A percentile compares a stretch with the other conserved stretches of the same genome.
Conservation (phyloP, 2,888 invertebrate species). For the Agrilus biguttatus region DNA sequence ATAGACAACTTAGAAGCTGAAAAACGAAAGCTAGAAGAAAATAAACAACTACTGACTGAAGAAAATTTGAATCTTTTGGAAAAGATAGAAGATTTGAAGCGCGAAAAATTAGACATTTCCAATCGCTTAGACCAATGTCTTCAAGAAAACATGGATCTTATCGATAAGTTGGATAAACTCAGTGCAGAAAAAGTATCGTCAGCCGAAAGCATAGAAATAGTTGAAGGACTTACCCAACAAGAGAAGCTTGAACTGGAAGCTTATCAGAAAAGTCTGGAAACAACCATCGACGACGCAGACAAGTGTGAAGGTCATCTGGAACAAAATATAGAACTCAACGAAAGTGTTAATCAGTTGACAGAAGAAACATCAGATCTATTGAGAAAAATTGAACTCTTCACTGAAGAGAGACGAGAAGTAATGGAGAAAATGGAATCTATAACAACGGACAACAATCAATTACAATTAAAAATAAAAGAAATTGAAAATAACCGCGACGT, state of each 20-base stretch:
- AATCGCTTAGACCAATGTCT: conserved; percentile 50
- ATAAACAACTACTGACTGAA: conserved; percentile 35
- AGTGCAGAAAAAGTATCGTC: conserved; percentile 59
- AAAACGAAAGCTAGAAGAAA: conserved; percentile 34
- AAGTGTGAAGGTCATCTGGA: conserved; percentile 18
- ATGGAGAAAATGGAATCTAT: conserved; percentile 52
- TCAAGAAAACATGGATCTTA: conserved; percentile 59
- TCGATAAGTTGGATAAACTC: conserved; percentile 57
- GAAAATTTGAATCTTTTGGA: conserved; percentile 40
- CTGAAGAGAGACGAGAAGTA: conserved; percentile 52
- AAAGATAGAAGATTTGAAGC: conserved; percentile 40
- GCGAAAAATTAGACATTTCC: conserved; percentile 44
- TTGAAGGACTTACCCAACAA: conserved; percentile 54
- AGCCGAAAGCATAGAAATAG: conserved; percentile 62
- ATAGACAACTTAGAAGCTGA: conserved; percentile 40
- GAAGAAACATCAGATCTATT: conserved; percentile 51
- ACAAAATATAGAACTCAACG: conserved; percentile 32
- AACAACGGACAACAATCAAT: conserved; percentile 43
- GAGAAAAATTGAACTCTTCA: conserved; percentile 53
- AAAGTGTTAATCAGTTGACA: conserved; percentile 42
- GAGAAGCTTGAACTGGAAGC: conserved; percentile 55
- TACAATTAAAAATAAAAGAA: conserved; percentile 36
- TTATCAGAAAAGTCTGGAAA: conserved; percentile 40
- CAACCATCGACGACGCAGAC: conserved; percentile 16
- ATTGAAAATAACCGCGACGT: conserved; percentile 31